Base-by-base conservation (phyloP, 37 sponge, comb jelly and placozoan genomes). In the Crambe crambe region DNA sequence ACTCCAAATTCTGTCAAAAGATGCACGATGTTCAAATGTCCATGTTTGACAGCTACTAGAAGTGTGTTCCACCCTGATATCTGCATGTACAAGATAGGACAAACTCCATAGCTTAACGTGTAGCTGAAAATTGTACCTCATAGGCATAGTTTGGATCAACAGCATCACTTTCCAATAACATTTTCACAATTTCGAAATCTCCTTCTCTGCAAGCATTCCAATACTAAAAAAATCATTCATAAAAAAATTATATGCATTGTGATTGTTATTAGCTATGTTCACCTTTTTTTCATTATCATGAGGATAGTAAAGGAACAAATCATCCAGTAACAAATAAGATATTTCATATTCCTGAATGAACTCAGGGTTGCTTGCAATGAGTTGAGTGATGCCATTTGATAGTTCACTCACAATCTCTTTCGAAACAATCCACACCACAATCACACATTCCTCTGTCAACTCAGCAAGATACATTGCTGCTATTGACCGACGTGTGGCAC, bases 161-260 rank as follows among this genome's bases (percentile, higher is more conserved):
- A 58, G 2, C 26, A 58, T 23, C 20, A 2, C 25, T 26, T 26
- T 3, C 59, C 59, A 58, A 58, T 26, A 18, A 18, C 21, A 26
- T 4, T 12, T 12, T 4, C 21, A 58, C 59, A 3, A 58, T 26
- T 12, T 58, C 59, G 25, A 18, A 58, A 3, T 4, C 17, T 18
- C 59, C 59, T 58, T 58, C 59, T 58, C 59, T 58, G 59, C 59
- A 26, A 26, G 59, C 59, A 58, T 58, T 58, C 59, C 59, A 58
- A 58, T 26, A 58, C 59, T 58, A 12, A 23, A 18, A 26, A 12
- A 4, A 58, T 3, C 17, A 58, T 12, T 18, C 20, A 58, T 18
- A 3, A 4, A 4, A 58, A 58, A 18, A n/a, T n/a, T n/a, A n/a
- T n/a, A n/a, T n/a, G n/a, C n/a, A n/a, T n/a, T n/a, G n/a, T n/a